phyloP scores from a whole-genome alignment of 2,888 invertebrate genomes.

The Napeogenes inachia region DNA sequence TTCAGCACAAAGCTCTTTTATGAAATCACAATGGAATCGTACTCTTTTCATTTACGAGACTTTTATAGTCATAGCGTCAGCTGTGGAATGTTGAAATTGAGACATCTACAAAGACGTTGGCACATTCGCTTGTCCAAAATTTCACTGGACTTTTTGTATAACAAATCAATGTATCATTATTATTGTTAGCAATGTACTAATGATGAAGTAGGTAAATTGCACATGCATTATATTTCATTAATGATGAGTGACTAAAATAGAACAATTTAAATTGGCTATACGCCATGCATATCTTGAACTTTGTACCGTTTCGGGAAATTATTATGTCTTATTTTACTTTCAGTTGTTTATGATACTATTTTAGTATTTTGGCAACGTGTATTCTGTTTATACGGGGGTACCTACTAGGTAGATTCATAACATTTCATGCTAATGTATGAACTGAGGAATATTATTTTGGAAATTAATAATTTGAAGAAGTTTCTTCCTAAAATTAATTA shows the following conservation, averaged over 20 bases:
- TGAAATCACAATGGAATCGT: slow-evolving; percentile 72
- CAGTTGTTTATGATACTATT: slow-evolving; percentile 61
- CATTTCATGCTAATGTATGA: too few species aligned
- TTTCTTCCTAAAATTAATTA: too few species aligned
- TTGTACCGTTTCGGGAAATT: slow-evolving; percentile 71
- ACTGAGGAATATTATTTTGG: too few species aligned
- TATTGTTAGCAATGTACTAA: slow-evolving; percentile 1
- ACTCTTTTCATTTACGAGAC: slow-evolving; percentile 69
- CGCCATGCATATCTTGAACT: slow-evolving; percentile 68
- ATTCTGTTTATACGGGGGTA: slow-evolving; percentile 27
- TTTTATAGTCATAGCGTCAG: slow-evolving; percentile 65
- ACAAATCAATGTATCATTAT: slow-evolving; percentile 14
- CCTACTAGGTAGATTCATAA: slow-evolving; percentile 13
- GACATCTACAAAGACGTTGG: slow-evolving; percentile 45
- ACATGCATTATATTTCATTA: neutral
- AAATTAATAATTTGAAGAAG: too few species aligned
- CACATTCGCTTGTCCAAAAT: slow-evolving; percentile 19
- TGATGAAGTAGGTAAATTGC: neutral
- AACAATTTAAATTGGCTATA: slow-evolving; percentile 50
- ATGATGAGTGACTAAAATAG: slow-evolving; percentile 34
- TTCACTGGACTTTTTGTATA: neutral
- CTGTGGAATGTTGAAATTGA: slow-evolving; percentile 67
- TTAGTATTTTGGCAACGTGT: slow-evolving; percentile 55
- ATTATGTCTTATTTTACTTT: slow-evolving; percentile 55
- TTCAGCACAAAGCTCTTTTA: slow-evolving; percentile 69